phyloP scores from a whole-genome alignment of 2,888 invertebrate genomes.

The Dicycla oo region DNA sequence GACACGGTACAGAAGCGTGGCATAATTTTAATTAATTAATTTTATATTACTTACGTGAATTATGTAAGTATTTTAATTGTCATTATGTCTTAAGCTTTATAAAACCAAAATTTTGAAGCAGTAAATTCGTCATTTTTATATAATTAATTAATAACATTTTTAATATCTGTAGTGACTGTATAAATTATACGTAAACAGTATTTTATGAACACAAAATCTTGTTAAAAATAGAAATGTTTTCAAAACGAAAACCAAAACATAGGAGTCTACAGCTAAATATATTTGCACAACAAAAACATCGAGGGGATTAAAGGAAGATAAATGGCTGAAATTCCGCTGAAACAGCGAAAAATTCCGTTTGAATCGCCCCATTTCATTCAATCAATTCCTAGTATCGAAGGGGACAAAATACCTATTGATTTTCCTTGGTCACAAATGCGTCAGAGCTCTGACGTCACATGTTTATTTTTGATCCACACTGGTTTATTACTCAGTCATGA shows the following conservation, averaged over 20 bases:
- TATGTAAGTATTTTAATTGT: no score
- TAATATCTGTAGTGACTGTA: neutral
- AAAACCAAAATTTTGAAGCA: neutral
- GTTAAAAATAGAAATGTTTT: slow-evolving; percentile 17
- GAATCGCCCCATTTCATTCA: slow-evolving; percentile 53
- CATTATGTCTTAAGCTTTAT: no score
- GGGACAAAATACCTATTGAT: slow-evolving; percentile 60
- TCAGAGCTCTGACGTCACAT: slow-evolving; percentile 72
- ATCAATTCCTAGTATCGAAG: slow-evolving; percentile 55
- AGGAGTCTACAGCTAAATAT: slow-evolving; percentile 39
- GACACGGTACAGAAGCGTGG: slow-evolving; percentile 18
- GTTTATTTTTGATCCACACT: slow-evolving; percentile 68
- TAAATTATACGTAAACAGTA: neutral
- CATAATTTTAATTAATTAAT: slow-evolving; percentile 29
- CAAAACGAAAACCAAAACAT: slow-evolving; percentile 24
- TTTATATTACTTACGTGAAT: neutral
- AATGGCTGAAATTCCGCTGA: slow-evolving; percentile 34
- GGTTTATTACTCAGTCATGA: slow-evolving; percentile 65
- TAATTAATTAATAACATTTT: no score
- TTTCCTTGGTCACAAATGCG: slow-evolving; percentile 67
- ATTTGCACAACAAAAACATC: slow-evolving; percentile 36
- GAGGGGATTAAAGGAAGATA: slow-evolving; percentile 42
- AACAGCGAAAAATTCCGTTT: slow-evolving; percentile 45
- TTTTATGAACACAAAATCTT: slow-evolving; percentile 14
- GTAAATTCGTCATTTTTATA: neutral